Base-by-base conservation (phyloP, 2,797 vertebrate genomes). In the Salmo trutta region DNA sequence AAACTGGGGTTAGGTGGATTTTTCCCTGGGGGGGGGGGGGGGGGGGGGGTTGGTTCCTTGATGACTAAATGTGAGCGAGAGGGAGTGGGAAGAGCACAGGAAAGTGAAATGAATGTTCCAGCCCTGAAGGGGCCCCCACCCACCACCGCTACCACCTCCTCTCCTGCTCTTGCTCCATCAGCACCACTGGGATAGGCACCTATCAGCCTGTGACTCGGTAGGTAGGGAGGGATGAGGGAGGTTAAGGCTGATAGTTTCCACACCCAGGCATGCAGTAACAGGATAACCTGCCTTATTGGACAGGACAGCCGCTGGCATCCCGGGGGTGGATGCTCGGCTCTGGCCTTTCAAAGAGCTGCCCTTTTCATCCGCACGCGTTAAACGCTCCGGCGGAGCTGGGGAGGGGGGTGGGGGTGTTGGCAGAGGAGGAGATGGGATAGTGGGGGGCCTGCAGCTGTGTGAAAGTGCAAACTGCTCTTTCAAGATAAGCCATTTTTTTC, bases 281-380 rank as follows among this genome's bases (percentile, higher is more conserved):
- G 91, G 90, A 92, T 90, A 92, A 91, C 85, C 92, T 89, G 88
- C 91, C 93, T 96, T 95, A 96, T 96, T 95, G 90, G 94, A 95
- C 87, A 81, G 93, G 95, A 96, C 95, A 95, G 95, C 93, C 93
- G 84, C 92, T 93, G 95, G 93, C 92, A 91, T 94, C 94, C 93
- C 88, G 90, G 91, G 91, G 88, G 89, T 87, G 90, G 93, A 92
- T 89, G 91, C 91, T 93, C 92, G 86, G 81, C 87, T 75, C 89
- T 91, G 91, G 93, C 85, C 87, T 95, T 95, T 95, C 93, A 93
- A 89, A 91, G 91, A 91, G 93, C 92, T 92, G 94, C 91, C 93
- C 92, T 91, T 96, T 96, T 95, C 94, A 92, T 94, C 92, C 84
- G 86, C 92, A 92, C 87, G 86, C 81, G 92, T 93, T 92, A 93